Conservation (phyloP, 2,888 invertebrate genomes). For the Teinopalpus imperialis region DNA sequence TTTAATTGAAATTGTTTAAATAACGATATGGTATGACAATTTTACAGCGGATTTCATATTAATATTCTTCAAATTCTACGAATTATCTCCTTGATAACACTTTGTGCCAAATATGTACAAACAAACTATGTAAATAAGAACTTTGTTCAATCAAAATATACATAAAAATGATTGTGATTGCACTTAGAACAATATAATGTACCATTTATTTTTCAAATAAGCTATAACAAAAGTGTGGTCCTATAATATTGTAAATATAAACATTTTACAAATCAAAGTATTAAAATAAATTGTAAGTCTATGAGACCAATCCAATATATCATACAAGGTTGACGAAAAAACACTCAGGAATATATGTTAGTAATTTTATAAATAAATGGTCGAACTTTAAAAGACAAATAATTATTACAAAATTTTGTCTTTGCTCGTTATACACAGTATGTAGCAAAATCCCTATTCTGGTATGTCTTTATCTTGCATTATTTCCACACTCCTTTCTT, state of each 20-base stretch:
- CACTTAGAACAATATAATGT: slow-evolving; percentile 31
- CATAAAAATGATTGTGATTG: slow-evolving; percentile 39
- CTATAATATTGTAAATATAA: background rate
- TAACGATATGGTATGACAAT: slow-evolving; percentile 12
- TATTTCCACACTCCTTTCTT: too few relatives aligned
- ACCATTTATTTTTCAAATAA: slow-evolving; percentile 6
- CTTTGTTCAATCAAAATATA: slow-evolving; percentile 73
- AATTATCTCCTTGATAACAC: slow-evolving; percentile 24
- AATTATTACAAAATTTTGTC: too few relatives aligned
- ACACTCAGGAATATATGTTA: too few relatives aligned
- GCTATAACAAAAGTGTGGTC: slow-evolving; percentile 17
- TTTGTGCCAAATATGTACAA: slow-evolving; percentile 35
- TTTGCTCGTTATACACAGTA: too few relatives aligned
- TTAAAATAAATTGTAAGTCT: slow-evolving; percentile 13
- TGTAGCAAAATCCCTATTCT: too few relatives aligned
- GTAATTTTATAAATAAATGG: too few relatives aligned
- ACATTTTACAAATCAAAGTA: background rate
- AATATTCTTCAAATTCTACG: background rate
- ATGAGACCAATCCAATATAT: slow-evolving; percentile 18
- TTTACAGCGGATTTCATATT: slow-evolving; percentile 13
- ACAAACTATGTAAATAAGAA: slow-evolving; percentile 44
- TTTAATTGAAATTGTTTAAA: slow-evolving; percentile 33
- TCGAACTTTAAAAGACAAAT: too few relatives aligned
- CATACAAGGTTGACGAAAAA: slow-evolving; percentile 1
- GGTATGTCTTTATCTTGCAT: background rate